phyloP scores from a whole-genome alignment of 2,888 invertebrate species.

The Hirtodrosophila duncani region DNA sequence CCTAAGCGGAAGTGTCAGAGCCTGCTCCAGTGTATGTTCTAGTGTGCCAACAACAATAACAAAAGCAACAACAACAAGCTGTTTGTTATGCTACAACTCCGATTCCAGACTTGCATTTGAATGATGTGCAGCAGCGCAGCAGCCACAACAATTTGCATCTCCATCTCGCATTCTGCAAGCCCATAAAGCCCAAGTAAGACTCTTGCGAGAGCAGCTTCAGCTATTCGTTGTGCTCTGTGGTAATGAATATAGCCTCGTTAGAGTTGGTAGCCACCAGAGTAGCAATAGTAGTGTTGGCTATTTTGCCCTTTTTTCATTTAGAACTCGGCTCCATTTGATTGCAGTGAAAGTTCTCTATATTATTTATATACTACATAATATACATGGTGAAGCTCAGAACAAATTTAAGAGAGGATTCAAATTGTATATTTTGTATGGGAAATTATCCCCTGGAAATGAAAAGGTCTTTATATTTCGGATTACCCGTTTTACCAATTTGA shows the following conservation, averaged over 20 bases:
- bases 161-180: constrained; percentile 23
- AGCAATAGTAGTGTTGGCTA: neutral
- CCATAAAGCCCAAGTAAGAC: constrained; percentile 17
- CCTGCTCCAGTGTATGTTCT: constrained; percentile 55
- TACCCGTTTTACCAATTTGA: no score
- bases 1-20: constrained; percentile 63
- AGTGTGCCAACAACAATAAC: constrained; percentile 35
- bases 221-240: constrained; percentile 24
- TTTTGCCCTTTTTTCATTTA: no score
- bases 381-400: no score
- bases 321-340: no score
- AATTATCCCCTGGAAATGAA: no score
- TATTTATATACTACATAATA: no score
- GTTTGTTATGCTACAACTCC: constrained; percentile 61
- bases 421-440: no score
- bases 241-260: constrained; percentile 53
- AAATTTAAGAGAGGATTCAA: no score
- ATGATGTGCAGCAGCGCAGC: constrained; percentile 39
- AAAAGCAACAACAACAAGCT: constrained; percentile 46
- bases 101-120: no score
- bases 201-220: constrained; percentile 8
- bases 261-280: constrained; percentile 14
- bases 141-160: constrained; percentile 11
- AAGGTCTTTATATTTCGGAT: no score
- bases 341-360: no score